These are phyloP conservation scores for Channa striata DNA, from an alignment of 2,797 vertebrate genomes.

Conservation along the genomic window DNA sequence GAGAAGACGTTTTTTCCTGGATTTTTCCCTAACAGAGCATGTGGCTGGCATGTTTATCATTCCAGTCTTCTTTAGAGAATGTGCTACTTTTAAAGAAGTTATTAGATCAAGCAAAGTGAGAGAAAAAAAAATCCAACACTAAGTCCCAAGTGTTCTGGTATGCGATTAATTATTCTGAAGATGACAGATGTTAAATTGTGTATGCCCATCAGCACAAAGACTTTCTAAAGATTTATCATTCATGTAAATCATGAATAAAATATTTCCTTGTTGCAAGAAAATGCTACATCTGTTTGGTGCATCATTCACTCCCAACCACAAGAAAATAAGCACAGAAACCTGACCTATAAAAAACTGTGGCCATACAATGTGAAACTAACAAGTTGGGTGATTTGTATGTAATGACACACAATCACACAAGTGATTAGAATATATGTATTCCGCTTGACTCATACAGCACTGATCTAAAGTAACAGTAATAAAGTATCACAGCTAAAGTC, in stretches of 20 bases:
- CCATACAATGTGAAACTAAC: slow-evolving; percentile 25
- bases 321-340: slow-evolving; percentile 69
- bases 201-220: slow-evolving; percentile 87
- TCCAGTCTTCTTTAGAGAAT: slow-evolving; percentile 55
- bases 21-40: slow-evolving; percentile 14
- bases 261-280: slow-evolving; percentile 86
- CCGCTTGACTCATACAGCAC: not conserved
- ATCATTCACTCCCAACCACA: slow-evolving; percentile 73
- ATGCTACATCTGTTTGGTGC: slow-evolving; percentile 84
- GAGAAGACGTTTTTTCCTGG: slow-evolving; percentile 10
- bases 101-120: slow-evolving; percentile 79
- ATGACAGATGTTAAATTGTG: slow-evolving; percentile 89
- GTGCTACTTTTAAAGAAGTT: slow-evolving; percentile 79
- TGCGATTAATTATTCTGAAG: slow-evolving; percentile 85
- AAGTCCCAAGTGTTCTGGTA: slow-evolving; percentile 78
- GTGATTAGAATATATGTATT: not conserved
- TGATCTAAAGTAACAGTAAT: too few relatives aligned
- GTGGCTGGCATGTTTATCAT: slow-evolving; percentile 58
- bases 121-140: slow-evolving; percentile 76
- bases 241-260: slow-evolving; percentile 89
- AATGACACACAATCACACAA: slow-evolving; percentile 8
- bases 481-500: slow-evolving; percentile 3
- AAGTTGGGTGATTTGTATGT: slow-evolving; percentile 4
- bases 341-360: slow-evolving; percentile 63
- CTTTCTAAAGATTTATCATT: slow-evolving; percentile 88